Base-by-base conservation (phyloP, 2,113 vertebrate species). In the Neodon shergylaensis region DNA sequence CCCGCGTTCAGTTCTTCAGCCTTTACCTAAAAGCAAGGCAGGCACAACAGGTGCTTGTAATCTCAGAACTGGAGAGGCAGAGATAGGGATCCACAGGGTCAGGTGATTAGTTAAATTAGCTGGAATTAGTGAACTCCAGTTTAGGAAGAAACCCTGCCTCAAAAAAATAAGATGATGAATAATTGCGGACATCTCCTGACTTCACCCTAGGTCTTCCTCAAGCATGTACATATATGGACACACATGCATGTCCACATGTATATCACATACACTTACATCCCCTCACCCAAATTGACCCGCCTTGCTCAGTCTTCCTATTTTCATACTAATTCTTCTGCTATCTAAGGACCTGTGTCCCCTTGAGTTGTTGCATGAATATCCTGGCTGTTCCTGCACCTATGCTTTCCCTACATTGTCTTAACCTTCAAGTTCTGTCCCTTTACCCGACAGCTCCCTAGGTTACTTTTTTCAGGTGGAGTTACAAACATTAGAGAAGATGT, bases 291-390 rank as follows among this genome's bases (percentile, higher is more conserved):
- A 68, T 85, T 0, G 86, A 24, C 6, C 3, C 1, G 24, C 3
- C 2, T 95, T 97, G 0, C 70, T 94, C 92, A 47, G 81, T 96
- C 86, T 72, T 70, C 9, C 52, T 93, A 49, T 39, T 96, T 31
- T 78, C 39, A 58, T 26, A 24, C 68, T 39, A 33, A 88, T 86
- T 91, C 14, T 63, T 91, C 10, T 47, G 77, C 24, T 74, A 26
- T 26, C 26, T 12, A 65, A 19, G 36, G 26, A 61, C 7, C 10
- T 61, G 6, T 33, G 2, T 54, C 70, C 2, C 90, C 36, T 31
- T 68, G 47, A 95, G 52, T 17, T 7, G 0, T 31, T 44, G 28
- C 79, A 12, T 72, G 82, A 54, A 85, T 2, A 42, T 14, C 22
- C 16, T 70, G 77, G 8, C n/a, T 94, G 42, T 93, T 82, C 77